A percentile compares a stretch with the other conserved stretches of the same genome.
Conservation (phyloP, 2,113 vertebrate species). For the Gallinago jamesoni region DNA sequence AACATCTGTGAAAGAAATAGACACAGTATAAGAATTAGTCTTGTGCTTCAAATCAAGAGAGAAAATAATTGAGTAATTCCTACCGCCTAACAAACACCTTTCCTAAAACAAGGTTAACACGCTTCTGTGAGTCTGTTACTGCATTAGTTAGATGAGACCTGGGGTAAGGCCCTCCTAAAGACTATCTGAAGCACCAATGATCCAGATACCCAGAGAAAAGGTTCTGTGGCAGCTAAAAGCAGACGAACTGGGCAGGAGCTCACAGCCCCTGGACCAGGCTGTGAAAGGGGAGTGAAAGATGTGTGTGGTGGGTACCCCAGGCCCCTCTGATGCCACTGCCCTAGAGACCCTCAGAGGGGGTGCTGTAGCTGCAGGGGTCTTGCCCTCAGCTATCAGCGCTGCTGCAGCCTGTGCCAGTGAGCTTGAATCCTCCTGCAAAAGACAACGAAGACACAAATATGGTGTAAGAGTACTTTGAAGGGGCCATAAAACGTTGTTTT, state of each 20-base stretch:
- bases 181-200: background rate
- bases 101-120: background rate
- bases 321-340: background rate
- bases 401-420: background rate
- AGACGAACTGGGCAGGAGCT: background rate
- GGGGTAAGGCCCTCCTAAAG: background rate
- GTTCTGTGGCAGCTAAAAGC: background rate
- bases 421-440: background rate
- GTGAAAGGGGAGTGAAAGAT: background rate
- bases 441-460: rapidly evolving
- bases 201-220: background rate
- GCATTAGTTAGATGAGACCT: background rate
- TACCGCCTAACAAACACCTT: background rate
- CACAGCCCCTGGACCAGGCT: background rate
- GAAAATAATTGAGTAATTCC: background rate
- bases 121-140: background rate
- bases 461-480: background rate
- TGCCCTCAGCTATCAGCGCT: background rate
- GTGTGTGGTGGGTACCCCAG: rapidly evolving
- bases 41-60: constrained; percentile 16
- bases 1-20: constrained; percentile 37
- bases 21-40: background rate
- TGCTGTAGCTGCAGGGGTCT: rapidly evolving
- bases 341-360: background rate
- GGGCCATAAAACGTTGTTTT: background rate